These are phyloP conservation scores for Tenthredo mesomela DNA, from an alignment of 2,888 invertebrate genomes.

Conservation along the genomic window DNA sequence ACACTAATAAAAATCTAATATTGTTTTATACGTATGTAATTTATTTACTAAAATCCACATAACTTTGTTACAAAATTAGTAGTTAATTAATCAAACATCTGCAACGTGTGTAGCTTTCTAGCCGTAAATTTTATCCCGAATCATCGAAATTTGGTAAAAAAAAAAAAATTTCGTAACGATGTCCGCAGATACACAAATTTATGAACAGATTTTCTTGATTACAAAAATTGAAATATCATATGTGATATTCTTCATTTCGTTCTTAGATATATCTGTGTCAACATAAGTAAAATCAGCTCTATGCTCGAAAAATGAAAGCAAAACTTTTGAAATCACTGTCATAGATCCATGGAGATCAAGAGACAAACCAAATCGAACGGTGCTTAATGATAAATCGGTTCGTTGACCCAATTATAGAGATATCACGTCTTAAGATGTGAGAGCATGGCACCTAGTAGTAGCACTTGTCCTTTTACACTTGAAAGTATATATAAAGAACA, in stretches of 20 bases:
- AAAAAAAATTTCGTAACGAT: not conserved
- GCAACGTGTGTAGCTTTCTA: not conserved
- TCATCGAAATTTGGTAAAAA: not conserved
- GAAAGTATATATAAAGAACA: slow-evolving; percentile 16
- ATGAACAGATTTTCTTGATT: not conserved
- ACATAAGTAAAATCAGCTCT: not conserved
- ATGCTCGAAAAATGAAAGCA: not conserved
- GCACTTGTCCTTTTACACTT: slow-evolving; percentile 1
- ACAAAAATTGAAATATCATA: not conserved
- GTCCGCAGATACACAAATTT: not conserved
- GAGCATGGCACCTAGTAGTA: slow-evolving; percentile 2
- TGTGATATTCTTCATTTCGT: not conserved
- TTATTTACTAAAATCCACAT: not conserved
- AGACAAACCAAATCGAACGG: not conserved
- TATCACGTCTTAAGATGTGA: slow-evolving; percentile 39
- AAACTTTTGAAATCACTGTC: slow-evolving; percentile 8
- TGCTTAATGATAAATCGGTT: slow-evolving; percentile 32
- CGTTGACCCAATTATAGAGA: slow-evolving; percentile 43
- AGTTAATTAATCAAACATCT: not conserved
- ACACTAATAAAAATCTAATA: not conserved
- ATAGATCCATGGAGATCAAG: not conserved
- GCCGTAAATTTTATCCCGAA: not conserved
- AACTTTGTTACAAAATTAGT: not conserved
- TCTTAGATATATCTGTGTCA: not conserved
- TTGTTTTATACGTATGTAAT: not conserved